These are phyloP conservation scores for Tetragonula carbonaria DNA, from an alignment of 2,888 invertebrate genomes.

Conservation along the genomic window DNA sequence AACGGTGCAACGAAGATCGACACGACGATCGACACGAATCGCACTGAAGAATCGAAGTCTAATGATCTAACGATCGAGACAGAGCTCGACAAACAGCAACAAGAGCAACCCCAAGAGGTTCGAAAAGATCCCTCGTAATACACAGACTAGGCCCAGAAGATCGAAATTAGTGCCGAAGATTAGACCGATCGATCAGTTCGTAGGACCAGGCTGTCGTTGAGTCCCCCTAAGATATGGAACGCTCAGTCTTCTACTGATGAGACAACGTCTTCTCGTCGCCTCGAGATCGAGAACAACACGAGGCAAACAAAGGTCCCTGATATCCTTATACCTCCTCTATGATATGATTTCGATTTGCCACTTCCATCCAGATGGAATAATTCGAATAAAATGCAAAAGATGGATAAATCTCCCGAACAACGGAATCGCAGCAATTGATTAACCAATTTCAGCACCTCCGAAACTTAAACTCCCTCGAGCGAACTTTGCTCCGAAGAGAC, in stretches of 20 bases:
- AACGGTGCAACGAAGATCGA: neutral
- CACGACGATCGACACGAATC: slow-evolving; percentile 8
- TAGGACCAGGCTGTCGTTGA: neutral
- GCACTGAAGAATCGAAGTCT: neutral
- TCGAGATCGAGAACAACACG: slow-evolving; percentile 10
- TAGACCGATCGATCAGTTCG: neutral
- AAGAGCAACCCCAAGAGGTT: neutral
- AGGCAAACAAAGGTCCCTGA: slow-evolving; percentile 25
- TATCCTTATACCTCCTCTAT: neutral
- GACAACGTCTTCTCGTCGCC: slow-evolving; percentile 1
- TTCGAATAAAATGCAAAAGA: no score
- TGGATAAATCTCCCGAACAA: neutral
- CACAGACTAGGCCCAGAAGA: neutral
- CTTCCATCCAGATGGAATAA: neutral
- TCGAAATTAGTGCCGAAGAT: neutral
- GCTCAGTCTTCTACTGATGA: slow-evolving; percentile 34
- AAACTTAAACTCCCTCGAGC: neutral
- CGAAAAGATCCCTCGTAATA: neutral
- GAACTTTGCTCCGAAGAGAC: neutral
- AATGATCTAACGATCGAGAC: neutral
- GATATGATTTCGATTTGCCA: slow-evolving; percentile 10
- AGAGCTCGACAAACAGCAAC: neutral
- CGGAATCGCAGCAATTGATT: neutral
- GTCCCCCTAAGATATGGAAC: slow-evolving; percentile 16
- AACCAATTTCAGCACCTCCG: neutral